phyloP scores from a whole-genome alignment of 2,797 vertebrate genomes.

The Momotus momota region DNA sequence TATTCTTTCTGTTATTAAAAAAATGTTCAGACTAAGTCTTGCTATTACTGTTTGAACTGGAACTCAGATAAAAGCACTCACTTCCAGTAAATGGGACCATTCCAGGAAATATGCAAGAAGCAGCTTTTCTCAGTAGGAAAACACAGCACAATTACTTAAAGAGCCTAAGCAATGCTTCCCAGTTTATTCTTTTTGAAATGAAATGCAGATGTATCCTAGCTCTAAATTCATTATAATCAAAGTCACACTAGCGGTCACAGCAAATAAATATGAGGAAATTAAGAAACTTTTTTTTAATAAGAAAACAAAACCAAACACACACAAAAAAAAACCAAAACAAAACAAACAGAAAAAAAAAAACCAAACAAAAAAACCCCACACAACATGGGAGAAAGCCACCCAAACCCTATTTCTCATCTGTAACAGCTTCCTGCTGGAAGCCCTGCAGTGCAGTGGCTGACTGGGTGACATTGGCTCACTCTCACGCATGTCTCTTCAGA shows the following conservation, averaged over 20 bases:
- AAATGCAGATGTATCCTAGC: slow-evolving; percentile 3
- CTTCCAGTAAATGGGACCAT: neutral
- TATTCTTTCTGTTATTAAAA: neutral
- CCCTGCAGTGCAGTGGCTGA: neutral
- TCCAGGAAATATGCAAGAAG: neutral
- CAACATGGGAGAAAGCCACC: neutral
- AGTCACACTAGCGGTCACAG: neutral
- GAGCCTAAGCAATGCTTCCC: neutral
- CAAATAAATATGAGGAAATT: neutral
- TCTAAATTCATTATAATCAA: neutral
- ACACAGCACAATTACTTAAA: neutral
- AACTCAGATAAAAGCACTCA: neutral
- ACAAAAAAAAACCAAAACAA: neutral
- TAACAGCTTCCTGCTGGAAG: neutral
- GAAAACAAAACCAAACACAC: neutral
- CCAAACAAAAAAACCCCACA: neutral
- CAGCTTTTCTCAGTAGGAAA: neutral
- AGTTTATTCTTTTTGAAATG: neutral
- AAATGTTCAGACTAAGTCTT: neutral
- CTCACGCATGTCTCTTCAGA: neutral
- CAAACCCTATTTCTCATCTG: neutral
- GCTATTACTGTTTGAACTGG: neutral
- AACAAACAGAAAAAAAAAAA: too few relatives aligned
- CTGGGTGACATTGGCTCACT: neutral
- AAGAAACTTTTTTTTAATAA: neutral